Conservation (phyloP, 2,888 invertebrate genomes). For the Ephialtes manifestator region DNA sequence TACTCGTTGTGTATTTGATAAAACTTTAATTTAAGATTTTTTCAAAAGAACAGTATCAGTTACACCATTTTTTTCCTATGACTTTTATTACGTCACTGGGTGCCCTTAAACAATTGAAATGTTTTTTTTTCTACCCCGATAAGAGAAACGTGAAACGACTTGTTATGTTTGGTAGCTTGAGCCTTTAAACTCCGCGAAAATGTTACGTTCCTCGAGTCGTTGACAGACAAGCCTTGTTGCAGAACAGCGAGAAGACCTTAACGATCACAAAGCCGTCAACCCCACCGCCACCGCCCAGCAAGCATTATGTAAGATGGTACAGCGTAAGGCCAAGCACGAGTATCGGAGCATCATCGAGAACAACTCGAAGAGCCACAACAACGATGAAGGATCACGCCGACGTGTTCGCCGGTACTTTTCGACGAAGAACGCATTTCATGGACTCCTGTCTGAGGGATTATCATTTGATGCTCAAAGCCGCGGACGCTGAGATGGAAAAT, state of each 20-base stretch:
- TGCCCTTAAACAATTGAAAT: neutral
- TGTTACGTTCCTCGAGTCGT: constrained; percentile 66
- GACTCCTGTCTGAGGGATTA: constrained; percentile 90
- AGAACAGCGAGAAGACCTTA: constrained; percentile 84
- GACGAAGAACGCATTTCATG: constrained; percentile 89
- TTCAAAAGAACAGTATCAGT: too few relatives aligned
- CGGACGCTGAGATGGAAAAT: constrained; percentile 92
- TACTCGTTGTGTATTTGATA: too few relatives aligned
- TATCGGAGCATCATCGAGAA: constrained; percentile 74
- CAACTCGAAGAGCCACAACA: constrained; percentile 76
- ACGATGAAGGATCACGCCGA: constrained; percentile 80
- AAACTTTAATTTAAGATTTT: too few relatives aligned
- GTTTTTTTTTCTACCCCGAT: neutral
- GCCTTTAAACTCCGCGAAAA: neutral
- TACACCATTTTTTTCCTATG: too few relatives aligned
- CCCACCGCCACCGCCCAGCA: constrained; percentile 73
- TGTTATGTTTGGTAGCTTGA: neutral
- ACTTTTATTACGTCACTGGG: too few relatives aligned
- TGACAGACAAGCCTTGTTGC: constrained; percentile 83
- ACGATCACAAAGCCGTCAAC: constrained; percentile 71
- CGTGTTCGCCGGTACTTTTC: constrained; percentile 79
- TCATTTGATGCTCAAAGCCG: constrained; percentile 89
- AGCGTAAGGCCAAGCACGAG: constrained; percentile 76
- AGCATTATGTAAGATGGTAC: constrained; percentile 81
- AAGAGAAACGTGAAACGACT: neutral